Conservation (phyloP, 2,113 vertebrate genomes). For the Petrocephalus zakoni region DNA sequence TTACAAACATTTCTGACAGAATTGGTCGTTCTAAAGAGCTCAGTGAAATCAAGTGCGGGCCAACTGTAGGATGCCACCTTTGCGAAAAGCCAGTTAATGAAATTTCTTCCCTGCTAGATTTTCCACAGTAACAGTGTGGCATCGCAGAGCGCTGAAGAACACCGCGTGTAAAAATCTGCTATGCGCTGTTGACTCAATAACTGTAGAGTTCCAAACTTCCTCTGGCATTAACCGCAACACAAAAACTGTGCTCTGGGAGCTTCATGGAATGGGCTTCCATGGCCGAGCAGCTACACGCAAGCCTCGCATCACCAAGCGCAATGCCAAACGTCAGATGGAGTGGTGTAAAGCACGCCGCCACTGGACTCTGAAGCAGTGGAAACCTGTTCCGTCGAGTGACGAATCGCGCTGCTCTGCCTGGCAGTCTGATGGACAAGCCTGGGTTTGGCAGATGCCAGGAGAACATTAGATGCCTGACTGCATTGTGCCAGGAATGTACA, state of each 20-base stretch:
- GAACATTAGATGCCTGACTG: background rate
- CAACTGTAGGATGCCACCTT: background rate
- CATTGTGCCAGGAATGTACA: background rate
- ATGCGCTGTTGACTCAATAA: background rate
- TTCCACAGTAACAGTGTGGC: background rate
- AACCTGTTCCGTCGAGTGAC: background rate
- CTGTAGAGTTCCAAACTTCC: background rate
- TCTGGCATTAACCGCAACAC: background rate
- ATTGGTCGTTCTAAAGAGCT: background rate
- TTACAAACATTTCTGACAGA: background rate
- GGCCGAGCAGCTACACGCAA: background rate
- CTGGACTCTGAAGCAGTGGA: background rate
- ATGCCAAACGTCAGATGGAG: background rate
- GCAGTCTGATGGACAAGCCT: background rate
- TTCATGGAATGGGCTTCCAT: background rate
- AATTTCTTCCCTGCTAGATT: background rate
- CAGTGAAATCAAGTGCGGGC: background rate
- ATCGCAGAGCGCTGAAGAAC: background rate
- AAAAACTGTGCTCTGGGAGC: background rate
- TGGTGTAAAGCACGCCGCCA: background rate
- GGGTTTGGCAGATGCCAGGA: background rate
- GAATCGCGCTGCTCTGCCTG: background rate
- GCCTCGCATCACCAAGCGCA: background rate
- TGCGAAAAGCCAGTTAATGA: background rate
- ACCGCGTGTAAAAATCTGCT: background rate